Evolutionary conservation across 1,140 invertebrate species (phyloP), one percentile per base, ranked within the genome.

Genomic region (Globodera ellingtonae): DNA sequence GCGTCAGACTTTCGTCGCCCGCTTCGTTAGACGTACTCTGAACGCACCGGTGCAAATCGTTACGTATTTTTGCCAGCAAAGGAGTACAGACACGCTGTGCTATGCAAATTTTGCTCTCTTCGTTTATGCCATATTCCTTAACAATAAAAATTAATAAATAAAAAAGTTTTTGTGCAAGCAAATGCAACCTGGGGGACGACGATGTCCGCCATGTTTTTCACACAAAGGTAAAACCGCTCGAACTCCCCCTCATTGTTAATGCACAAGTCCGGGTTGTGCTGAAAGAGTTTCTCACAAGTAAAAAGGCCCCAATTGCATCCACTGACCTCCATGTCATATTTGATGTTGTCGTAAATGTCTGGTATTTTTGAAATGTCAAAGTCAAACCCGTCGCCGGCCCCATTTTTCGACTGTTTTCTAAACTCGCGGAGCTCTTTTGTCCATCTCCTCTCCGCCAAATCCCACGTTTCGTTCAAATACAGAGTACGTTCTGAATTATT

Each of bases 291-390:
- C 35, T 35, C 35, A 35, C n/a, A 13, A 62, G 13, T 6, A 15
- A 18, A 62, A 3, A 18, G 56, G 18, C 3, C 3, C 13, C 10
- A 62, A 15, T 8, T 6, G 18, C 56, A 62, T 62, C 6, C 56
- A 62, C 56, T 62, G 13, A 62, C 56, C 87, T 98, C 97, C 81
- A 79, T 78, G 52, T 82, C 81, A 81, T 91, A 99, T 88, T 99
- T 99, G 84, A 99, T 98, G 89, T 97, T 98, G 91, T 99, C 98
- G 89, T 98, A 99, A 83, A 99, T 99, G 90, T 99, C 98, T 0
- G 98, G 97, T 81, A 99, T 96, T 91, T 99, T 99, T 0, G 95
- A 98, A 83, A 99, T 98, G 89, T 99, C 97, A 91, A 95, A 99
- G 46, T 87, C 87, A 24, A 85, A 75, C 9, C 56, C 67, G 73